These are phyloP conservation scores for Cerastis rubricosa DNA, from an alignment of 2,888 invertebrate genomes.

Conservation along the genomic window DNA sequence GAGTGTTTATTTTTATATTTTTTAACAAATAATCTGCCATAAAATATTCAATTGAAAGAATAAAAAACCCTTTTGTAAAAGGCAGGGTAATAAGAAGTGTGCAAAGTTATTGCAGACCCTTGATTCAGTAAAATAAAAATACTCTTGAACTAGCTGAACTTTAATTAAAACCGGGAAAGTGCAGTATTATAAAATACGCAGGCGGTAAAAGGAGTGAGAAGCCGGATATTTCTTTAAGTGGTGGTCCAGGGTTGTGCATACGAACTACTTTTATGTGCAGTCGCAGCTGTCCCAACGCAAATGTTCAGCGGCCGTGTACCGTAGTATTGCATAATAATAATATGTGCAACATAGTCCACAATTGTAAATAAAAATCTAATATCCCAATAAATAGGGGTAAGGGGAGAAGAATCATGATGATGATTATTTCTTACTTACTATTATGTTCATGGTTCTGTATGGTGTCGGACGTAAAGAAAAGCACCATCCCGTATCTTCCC, in stretches of 20 bases:
- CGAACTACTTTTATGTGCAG: constrained; percentile 26
- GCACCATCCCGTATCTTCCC: no score
- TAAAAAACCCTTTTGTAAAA: constrained; percentile 27
- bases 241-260: constrained; percentile 18
- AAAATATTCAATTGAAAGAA: constrained; percentile 24
- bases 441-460: no score
- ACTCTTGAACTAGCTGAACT: constrained; percentile 76
- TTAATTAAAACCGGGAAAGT: constrained; percentile 84
- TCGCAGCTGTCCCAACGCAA: background rate
- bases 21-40: no score
- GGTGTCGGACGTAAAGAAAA: no score
- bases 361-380: no score
- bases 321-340: no score
- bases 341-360: no score
- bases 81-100: constrained; percentile 47
- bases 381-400: no score
- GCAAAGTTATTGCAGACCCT: constrained; percentile 64
- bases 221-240: constrained; percentile 67
- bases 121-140: constrained; percentile 78
- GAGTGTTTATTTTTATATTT: no score
- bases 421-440: no score
- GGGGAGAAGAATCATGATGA: no score
- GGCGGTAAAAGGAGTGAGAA: constrained; percentile 69
- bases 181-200: constrained; percentile 75
- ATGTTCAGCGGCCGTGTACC: background rate